A percentile compares a stretch with the other conserved stretches of the same genome.
phyloP scores from a whole-genome alignment of 1,140 invertebrate genomes.

The Dendroctonus ponderosae region DNA sequence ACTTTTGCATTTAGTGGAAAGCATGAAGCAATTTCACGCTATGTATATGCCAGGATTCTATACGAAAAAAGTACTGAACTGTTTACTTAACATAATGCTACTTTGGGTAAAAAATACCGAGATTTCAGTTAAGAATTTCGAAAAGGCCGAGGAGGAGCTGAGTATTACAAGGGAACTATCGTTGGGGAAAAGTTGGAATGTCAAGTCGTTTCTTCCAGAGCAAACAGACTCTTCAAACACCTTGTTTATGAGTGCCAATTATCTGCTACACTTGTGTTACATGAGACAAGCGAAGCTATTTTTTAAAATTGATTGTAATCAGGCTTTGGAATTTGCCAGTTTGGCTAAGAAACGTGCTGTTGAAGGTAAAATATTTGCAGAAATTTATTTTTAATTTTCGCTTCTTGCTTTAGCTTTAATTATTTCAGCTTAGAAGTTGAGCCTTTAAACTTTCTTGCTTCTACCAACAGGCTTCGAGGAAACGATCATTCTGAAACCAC shows the following conservation, averaged over 20 bases:
- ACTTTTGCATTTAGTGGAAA: constrained; percentile 52
- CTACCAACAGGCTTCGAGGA: too few species aligned
- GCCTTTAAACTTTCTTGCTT: too few species aligned
- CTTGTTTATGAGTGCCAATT: constrained; percentile 54
- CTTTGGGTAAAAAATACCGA: neutral
- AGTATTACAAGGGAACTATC: constrained; percentile 43
- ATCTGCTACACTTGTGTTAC: constrained; percentile 53
- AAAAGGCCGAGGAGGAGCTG: constrained; percentile 44
- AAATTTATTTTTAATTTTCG: neutral
- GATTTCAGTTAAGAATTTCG: constrained; percentile 44
- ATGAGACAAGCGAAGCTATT: constrained; percentile 49
- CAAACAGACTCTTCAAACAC: constrained; percentile 37
- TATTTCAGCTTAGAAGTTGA: too few species aligned
- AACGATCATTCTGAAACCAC: too few species aligned
- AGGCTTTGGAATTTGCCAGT: constrained; percentile 52
- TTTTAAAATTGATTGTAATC: constrained; percentile 44
- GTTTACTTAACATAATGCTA: neutral
- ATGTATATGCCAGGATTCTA: constrained; percentile 57
- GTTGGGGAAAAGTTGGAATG: constrained; percentile 48
- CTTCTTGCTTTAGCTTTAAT: neutral
- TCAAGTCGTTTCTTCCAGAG: constrained; percentile 34
- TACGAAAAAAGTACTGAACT: constrained; percentile 55
- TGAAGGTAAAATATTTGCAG: constrained; percentile 48
- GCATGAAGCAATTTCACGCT: constrained; percentile 54
- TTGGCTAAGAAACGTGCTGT: constrained; percentile 54